A percentile compares a stretch with the other conserved stretches of the same genome.
Evolutionary conservation across 2,888 invertebrate species (phyloP).

Genomic region (Trissolcus brochymenae): DNA sequence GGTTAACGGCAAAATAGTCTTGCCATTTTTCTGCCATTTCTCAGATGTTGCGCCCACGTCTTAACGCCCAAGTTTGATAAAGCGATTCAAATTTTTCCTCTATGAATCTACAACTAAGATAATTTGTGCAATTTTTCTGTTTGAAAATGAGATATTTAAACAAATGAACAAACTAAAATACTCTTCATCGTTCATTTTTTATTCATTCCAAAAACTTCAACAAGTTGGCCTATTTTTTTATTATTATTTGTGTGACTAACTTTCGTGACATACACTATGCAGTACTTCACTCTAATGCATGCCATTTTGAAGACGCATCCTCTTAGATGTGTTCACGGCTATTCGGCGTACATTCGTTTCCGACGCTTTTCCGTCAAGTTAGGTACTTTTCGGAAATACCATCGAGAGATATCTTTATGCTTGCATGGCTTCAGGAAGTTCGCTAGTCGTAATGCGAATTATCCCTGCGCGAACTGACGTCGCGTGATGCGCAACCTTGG

Average conservation of each 20-base stretch:
- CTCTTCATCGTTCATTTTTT: background rate
- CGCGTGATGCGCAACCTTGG: conserved; percentile 32
- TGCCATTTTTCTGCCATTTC: conserved; percentile 37
- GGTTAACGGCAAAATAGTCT: conserved; percentile 31
- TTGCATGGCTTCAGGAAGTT: conserved; percentile 49
- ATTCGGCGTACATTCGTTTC: conserved; percentile 34
- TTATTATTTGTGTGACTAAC: conserved; percentile 11
- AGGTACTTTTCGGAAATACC: conserved; percentile 57
- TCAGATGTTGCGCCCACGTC: conserved; percentile 11
- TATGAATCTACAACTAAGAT: background rate
- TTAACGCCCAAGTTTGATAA: conserved; percentile 18
- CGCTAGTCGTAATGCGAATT: conserved; percentile 55
- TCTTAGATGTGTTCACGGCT: conserved; percentile 1
- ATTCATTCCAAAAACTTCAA: background rate
- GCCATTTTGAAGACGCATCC: conserved; percentile 22
- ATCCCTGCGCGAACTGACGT: conserved; percentile 55
- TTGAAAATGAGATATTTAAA: no score
- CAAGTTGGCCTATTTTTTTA: background rate
- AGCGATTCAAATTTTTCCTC: conserved; percentile 30
- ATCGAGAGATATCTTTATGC: conserved; percentile 58
- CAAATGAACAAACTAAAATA: background rate
- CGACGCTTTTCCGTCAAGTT: conserved; percentile 54
- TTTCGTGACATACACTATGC: conserved; percentile 16
- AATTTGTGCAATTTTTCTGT: no score
- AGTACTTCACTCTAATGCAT: conserved; percentile 23